Base-by-base conservation (phyloP, 1,140 invertebrate species). In the Octopus sinensis region DNA sequence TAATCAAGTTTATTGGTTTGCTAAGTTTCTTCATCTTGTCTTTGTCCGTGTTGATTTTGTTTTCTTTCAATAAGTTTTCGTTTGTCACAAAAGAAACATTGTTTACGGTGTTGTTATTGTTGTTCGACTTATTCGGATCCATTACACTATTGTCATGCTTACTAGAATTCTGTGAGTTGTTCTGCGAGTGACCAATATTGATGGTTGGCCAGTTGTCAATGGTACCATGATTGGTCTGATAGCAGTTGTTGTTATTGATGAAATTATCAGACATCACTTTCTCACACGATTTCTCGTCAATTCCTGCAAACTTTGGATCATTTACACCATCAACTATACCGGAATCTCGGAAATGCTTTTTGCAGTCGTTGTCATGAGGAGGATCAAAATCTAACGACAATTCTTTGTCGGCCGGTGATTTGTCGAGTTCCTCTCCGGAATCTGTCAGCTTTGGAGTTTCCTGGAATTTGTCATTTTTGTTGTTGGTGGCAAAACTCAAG, bases 21-120 rank as follows among this genome's bases (percentile, higher is more conserved):
- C 52, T 83, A 76, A 62, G 82, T 82, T 80, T 86, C 83, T 68
- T 83, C 82, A 23, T 81, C 79, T 54, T 43, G 30, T 43, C 30
- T 43, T 78, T 80, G 77, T 85, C 30, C 30, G 30, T 43, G 30
- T 73, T 73, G 17, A 73, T 13, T 23, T 73, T 73, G 13, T 13
- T 73, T 73, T 73, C 68, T n/a, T 73, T 73, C 9, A 9, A 62
- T 17, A 62, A 9, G 17, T 62, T 62, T 62, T 62, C 56, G 1
- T 62, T 62, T 6, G 6, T 73, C 68, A 73, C 17, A 73, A n/a
- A n/a, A 23, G 68, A 73, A 73, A 73, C 30, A 17, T 73, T 73
- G 30, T 73, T 73, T 17, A 73, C 17, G 3, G 30, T 23, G 17
- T 62, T 62, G 30, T 73, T 73, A 73, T 73, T 13, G 30, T 13